Base-by-base conservation (phyloP, 2,797 vertebrate genomes). In the Enteromius paludinosus region DNA sequence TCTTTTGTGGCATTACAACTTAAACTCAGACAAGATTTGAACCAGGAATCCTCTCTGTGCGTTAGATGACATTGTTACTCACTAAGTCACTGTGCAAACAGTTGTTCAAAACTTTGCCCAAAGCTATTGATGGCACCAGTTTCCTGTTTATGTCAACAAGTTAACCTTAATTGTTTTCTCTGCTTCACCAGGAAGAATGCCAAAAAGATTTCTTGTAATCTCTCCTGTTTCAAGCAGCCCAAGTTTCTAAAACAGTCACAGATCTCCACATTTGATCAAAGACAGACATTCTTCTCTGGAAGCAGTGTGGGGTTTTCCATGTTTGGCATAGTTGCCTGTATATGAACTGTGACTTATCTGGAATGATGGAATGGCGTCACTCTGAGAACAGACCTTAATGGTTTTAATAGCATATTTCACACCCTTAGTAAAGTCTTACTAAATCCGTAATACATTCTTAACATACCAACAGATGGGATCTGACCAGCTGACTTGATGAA, bases 181-280 rank as follows among this genome's bases (percentile, higher is more conserved):
- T 18, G 8, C 23, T 61, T 28, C 28, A 4, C 23, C n/a, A 69
- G 28, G 14, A 49, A 23, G 12, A 70, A 49, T 25, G 52, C 0
- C 7, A 56, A 69, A 10, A 38, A 7, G 0, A 79, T 54, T 76
- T 85, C 56, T 76, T 79, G 73, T 65, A 72, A 41, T 70, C 43
- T 43, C 15, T 38, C 71, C 1, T 14, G 10, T 12, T 73, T 47
- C 74, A 56, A 64, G 81, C 61, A 66, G 5, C 23, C 38, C 52
- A 71, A 1, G 43, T 73, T 84, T 76, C 70, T 62, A 66, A 80
- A 85, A 69, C 9, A 12, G 33, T 68, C 18, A 71, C 18, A 74
- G 25, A 79, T 84, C 56, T 66, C 38, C 61, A 54, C 4, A 17
- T 62, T 18, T 54, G 68, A 85, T 86, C n/a, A 77, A 45, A 64